These are phyloP conservation scores for Aplocera efformata DNA, from an alignment of 2,888 invertebrate species.

Conservation along the genomic window DNA sequence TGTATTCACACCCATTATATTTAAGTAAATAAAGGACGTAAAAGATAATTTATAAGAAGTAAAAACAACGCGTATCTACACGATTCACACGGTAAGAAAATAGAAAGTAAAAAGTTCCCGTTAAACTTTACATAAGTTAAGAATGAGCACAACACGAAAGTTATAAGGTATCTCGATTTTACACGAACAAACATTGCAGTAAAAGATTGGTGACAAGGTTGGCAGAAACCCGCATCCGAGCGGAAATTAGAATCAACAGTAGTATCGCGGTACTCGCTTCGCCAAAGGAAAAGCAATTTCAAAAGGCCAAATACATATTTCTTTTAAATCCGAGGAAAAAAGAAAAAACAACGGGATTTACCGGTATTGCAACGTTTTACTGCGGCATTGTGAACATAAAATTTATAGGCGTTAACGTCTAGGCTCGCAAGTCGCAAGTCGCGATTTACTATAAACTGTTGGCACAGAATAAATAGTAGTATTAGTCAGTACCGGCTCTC, in stretches of 20 bases:
- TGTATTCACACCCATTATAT: no score
- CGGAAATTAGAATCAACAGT: slow-evolving; percentile 56
- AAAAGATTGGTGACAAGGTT: slow-evolving; percentile 22
- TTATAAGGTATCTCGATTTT: slow-evolving; percentile 9
- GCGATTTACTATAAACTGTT: slow-evolving; percentile 68
- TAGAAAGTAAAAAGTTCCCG: no score
- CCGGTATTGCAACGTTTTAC: slow-evolving; percentile 72
- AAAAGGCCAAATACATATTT: slow-evolving; percentile 43
- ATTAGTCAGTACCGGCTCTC: no score
- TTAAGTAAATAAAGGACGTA: no score
- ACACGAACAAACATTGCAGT: slow-evolving; percentile 20
- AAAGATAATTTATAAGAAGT: no score
- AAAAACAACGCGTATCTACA: no score
- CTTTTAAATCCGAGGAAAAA: slow-evolving; percentile 42
- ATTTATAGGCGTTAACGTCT: slow-evolving; percentile 73
- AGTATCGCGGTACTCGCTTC: slow-evolving; percentile 26
- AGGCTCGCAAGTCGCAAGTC: slow-evolving; percentile 50
- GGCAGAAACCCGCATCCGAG: slow-evolving; percentile 44
- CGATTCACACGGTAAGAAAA: no score
- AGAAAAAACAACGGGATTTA: slow-evolving; percentile 63
- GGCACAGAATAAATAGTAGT: slow-evolving; percentile 25
- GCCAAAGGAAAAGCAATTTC: slow-evolving; percentile 40
- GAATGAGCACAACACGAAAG: no score
- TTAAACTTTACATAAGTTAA: no score
- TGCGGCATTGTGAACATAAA: slow-evolving; percentile 68